Evolutionary conservation across 23 tunicate species (phyloP).

Genomic region (Styela plicata): DNA sequence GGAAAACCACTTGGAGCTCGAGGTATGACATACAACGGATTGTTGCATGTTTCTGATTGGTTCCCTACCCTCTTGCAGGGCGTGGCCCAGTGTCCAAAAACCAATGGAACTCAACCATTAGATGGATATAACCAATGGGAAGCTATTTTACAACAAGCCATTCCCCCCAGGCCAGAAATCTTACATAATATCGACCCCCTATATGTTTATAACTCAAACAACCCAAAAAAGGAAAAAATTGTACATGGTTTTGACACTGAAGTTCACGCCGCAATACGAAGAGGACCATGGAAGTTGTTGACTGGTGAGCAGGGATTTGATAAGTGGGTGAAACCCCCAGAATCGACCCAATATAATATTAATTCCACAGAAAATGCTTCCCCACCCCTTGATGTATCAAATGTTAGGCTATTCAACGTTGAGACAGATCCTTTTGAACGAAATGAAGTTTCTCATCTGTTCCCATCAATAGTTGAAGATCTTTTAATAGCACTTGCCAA

Average conservation of each 20-base stretch:
- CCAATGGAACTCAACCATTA: constrained; percentile 41
- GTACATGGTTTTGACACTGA: constrained; percentile 59
- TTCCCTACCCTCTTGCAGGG: constrained; percentile 76
- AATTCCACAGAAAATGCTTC: neutral
- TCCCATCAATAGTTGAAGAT: constrained; percentile 56
- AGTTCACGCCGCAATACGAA: constrained; percentile 77
- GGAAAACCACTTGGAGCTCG: constrained; percentile 47
- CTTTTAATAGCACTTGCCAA: constrained; percentile 39
- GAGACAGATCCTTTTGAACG: constrained; percentile 66
- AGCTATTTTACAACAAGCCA: constrained; percentile 30
- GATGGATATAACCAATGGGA: constrained; percentile 87
- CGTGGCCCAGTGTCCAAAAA: constrained; percentile 57
- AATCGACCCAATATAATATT: constrained; percentile 29
- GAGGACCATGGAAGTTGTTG: constrained; percentile 78
- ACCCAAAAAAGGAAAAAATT: neutral
- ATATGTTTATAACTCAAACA: constrained; percentile 26
- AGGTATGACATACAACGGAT: constrained; percentile 34
- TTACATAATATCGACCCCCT: constrained; percentile 75
- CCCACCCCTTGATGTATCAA: neutral
- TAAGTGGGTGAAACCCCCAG: constrained; percentile 71
- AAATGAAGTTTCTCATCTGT: constrained; percentile 48
- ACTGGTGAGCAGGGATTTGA: constrained; percentile 79
- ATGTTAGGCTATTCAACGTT: constrained; percentile 59
- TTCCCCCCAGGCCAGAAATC: constrained; percentile 52
- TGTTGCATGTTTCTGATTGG: constrained; percentile 94